Evolutionary conservation across 2,113 vertebrate genomes (phyloP), one percentile per base, ranked within the genome.

Genomic region (Talpa occidentalis): DNA sequence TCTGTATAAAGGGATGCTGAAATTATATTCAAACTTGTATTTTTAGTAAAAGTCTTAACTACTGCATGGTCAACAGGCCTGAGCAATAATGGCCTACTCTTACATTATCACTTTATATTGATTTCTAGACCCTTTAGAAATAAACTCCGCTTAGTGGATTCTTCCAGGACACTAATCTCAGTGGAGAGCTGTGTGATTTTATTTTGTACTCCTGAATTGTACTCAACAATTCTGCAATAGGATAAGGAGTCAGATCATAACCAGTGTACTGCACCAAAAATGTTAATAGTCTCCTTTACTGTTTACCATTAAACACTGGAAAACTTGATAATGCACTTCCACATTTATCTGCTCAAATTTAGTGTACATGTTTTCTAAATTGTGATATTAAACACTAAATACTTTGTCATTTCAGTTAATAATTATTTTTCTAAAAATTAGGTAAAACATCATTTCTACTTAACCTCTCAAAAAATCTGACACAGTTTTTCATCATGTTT

Each of bases 21-120:
- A 92, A 85, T 85, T 86, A 90, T 72, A 82, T 54, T 86, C 35
- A 80, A 64, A 44, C 64, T 35, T 62, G 35, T 9, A 4, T 73
- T 94, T 94, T 70, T 47, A 16, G 86, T 92, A 93, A 67, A 70
- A 70, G 22, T 6, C 10, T 70, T 82, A 95, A 93, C 93, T 70
- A 93, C 35, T 56, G 54, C 21, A 52, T 76, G 84, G 19, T 88
- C 47, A 93, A 81, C 2, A 89, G 5, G 37, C 3, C 77, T 95
- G 32, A 91, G 21, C 86, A 88, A 69, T 92, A 84, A 91, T 76
- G 42, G 62, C 9, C 35, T 47, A 60, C 24, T 89, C 62, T 74
- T 86, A 89, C 64, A 79, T 67, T 86, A 87, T 82, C 11, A 78
- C 54, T 91, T 66, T 32, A 52, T 86, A 47, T 32, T 76, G 6